These are phyloP conservation scores for Drosophila neocordata DNA, from an alignment of 1,140 invertebrate genomes.

Conservation along the genomic window DNA sequence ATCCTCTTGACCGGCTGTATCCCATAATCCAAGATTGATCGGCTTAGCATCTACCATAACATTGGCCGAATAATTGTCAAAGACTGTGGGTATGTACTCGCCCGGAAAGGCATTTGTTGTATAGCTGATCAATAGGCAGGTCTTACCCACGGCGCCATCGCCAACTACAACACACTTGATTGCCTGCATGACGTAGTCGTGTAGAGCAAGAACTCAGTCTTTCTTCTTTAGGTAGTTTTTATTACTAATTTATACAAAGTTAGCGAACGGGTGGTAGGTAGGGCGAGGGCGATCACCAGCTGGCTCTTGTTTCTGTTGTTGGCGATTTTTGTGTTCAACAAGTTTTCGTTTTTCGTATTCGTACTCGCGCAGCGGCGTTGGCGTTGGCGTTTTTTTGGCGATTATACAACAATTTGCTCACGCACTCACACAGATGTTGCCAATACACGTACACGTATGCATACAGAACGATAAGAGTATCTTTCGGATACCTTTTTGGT, in stretches of 20 bases:
- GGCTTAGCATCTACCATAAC: conserved; percentile 99
- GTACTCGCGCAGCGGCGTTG: conserved; percentile 14
- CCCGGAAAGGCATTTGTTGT: conserved; percentile 98
- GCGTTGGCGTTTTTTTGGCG: conserved; percentile 54
- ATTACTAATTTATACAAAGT: conserved; percentile 11
- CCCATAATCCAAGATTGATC: conserved; percentile 97
- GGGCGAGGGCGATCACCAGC: conserved; percentile 1
- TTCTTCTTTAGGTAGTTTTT: conserved; percentile 37
- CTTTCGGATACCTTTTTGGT: background rate
- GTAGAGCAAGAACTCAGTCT: conserved; percentile 31
- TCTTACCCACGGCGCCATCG: conserved; percentile 98
- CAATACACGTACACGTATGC: conserved; percentile 28
- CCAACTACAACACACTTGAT: conserved; percentile 98
- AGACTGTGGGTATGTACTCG: conserved; percentile 97
- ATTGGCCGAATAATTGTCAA: conserved; percentile 99
- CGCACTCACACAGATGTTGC: conserved; percentile 40
- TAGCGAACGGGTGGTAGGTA: conserved; percentile 10
- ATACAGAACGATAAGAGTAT: conserved; percentile 14
- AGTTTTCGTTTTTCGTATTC: conserved; percentile 36
- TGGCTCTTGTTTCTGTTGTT: background rate
- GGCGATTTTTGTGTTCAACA: conserved; percentile 25
- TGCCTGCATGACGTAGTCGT: conserved; percentile 89
- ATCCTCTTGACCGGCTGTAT: conserved; percentile 97
- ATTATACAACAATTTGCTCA: conserved; percentile 75
- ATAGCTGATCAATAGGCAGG: conserved; percentile 97